These are phyloP conservation scores for Paraplagusia blochii DNA, from an alignment of 2,113 vertebrate species.

Conservation along the genomic window DNA sequence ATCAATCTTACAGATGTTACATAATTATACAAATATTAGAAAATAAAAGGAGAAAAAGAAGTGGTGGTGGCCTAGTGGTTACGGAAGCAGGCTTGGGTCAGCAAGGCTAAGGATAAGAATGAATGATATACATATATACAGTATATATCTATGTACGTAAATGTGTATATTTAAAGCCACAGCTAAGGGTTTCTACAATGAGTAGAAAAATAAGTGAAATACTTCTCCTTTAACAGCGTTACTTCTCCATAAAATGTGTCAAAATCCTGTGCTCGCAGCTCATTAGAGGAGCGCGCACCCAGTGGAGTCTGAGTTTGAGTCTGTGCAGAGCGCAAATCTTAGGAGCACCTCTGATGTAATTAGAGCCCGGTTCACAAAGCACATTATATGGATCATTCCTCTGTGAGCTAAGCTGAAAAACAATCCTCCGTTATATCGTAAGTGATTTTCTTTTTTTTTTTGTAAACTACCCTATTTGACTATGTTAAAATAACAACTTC, in stretches of 20 bases:
- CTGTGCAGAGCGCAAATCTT: slow-evolving; percentile 33
- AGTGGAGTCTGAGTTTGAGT: background rate
- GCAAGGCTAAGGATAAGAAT: too few relatives aligned
- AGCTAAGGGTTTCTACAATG: background rate
- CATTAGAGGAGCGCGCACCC: slow-evolving; percentile 41
- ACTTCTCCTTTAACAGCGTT: too few relatives aligned
- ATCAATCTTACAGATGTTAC: too few relatives aligned
- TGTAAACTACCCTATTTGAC: slow-evolving; percentile 12
- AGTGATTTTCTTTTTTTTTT: slow-evolving; percentile 32
- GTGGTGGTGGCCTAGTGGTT: too few relatives aligned
- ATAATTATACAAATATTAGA: too few relatives aligned
- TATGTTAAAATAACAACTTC: slow-evolving; percentile 47
- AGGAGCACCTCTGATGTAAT: slow-evolving; percentile 49
- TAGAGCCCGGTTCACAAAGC: slow-evolving; percentile 47
- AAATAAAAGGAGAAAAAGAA: too few relatives aligned
- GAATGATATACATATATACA: too few relatives aligned
- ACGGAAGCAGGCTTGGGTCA: too few relatives aligned
- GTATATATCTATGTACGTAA: too few relatives aligned
- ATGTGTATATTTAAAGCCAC: too few relatives aligned
- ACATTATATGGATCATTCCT: slow-evolving; percentile 37
- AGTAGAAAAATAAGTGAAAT: background rate
- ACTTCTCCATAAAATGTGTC: slow-evolving; percentile 46
- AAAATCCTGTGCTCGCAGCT: slow-evolving; percentile 39
- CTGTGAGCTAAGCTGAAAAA: slow-evolving; percentile 38
- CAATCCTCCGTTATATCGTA: slow-evolving; percentile 32